Percentiles rank a stretch among this genome's conserved stretches.
These are phyloP conservation scores for Trichopoda pennipes DNA, from an alignment of 2,888 invertebrate species.

Conservation along the genomic window DNA sequence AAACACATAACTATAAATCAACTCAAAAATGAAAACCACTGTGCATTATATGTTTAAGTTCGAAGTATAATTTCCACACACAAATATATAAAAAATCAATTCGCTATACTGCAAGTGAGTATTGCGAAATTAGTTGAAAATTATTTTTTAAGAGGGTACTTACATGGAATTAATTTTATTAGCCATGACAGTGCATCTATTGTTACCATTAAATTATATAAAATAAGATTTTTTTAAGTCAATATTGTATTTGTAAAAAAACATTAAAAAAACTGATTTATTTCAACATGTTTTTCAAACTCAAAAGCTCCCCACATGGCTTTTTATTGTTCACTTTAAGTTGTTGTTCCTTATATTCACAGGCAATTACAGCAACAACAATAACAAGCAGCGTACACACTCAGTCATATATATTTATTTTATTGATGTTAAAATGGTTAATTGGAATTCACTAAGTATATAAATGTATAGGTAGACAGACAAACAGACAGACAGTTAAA, in stretches of 20 bases:
- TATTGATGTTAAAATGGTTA: neutral
- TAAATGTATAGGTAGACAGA: neutral
- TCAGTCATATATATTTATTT: constrained; percentile 9
- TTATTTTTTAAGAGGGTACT: constrained; percentile 22
- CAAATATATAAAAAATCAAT: no score
- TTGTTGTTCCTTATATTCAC: constrained; percentile 24
- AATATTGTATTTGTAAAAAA: neutral
- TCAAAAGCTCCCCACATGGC: neutral
- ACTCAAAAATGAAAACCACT: no score
- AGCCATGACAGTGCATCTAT: constrained; percentile 54
- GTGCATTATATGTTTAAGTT: no score
- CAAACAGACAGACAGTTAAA: constrained; percentile 4
- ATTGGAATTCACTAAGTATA: constrained; percentile 24
- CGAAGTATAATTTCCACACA: no score
- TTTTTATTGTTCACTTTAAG: neutral
- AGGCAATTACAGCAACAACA: constrained; percentile 32
- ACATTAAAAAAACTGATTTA: constrained; percentile 3
- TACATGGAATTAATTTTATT: constrained; percentile 47
- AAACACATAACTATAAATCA: no score
- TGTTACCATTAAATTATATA: constrained; percentile 20
- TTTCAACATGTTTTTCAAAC: constrained; percentile 3
- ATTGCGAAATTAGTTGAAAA: neutral
- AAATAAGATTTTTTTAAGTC: neutral
- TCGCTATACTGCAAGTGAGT: no score
- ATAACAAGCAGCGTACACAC: neutral